Percentiles rank a stretch among this genome's conserved stretches.
Evolutionary conservation across 1,140 invertebrate genomes (phyloP).

Genomic region (Gonatopus flavifemur): DNA sequence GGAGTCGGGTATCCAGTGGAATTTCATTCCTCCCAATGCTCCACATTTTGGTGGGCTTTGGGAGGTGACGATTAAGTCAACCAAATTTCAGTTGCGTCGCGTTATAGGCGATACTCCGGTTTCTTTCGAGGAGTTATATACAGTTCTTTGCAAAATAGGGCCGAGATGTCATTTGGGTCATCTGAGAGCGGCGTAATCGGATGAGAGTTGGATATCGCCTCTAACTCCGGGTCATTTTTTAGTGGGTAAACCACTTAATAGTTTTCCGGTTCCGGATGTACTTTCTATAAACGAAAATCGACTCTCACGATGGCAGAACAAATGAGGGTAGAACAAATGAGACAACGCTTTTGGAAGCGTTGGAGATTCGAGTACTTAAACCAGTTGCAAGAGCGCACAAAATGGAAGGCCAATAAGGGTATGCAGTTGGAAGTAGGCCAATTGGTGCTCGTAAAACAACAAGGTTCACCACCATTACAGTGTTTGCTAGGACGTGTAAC

Average conservation of each 20-base stretch:
- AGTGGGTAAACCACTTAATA: constrained; percentile 3
- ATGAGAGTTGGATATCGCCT: background rate
- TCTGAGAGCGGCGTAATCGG: background rate
- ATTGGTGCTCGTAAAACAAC: constrained; percentile 22
- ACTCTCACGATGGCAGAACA: no score
- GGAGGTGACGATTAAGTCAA: background rate
- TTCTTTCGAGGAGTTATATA: background rate
- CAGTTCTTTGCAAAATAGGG: background rate
- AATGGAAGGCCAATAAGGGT: background rate
- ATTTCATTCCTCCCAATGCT: background rate
- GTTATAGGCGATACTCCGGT: background rate
- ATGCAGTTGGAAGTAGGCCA: constrained; percentile 11
- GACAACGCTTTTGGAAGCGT: background rate
- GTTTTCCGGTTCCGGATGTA: constrained; percentile 9
- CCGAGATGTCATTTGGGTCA: no score
- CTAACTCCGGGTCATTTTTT: constrained; percentile 10
- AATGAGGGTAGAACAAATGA: no score
- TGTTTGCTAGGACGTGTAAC: background rate
- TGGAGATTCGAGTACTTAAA: constrained; percentile 16
- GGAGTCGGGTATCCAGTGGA: background rate
- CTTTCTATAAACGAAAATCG: no score
- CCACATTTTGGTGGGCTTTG: no score
- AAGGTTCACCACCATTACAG: constrained; percentile 16
- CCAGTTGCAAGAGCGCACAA: no score
- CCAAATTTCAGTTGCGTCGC: background rate